Conservation (phyloP, 2,797 vertebrate genomes). For the Fistularia commersonii region DNA sequence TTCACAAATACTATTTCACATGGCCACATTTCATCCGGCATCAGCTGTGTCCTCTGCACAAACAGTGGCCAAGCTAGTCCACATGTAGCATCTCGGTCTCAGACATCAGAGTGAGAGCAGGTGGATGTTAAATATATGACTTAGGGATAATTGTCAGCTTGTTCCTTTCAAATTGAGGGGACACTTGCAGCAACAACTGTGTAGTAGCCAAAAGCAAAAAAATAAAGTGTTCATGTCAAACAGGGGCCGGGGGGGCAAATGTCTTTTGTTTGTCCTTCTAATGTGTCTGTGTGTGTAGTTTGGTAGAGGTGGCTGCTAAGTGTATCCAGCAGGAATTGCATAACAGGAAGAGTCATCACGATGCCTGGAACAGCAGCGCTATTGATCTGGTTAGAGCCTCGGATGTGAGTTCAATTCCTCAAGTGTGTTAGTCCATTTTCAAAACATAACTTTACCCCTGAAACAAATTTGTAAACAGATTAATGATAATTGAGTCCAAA, state of each 20-base stretch:
- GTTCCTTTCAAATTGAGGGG: neutral
- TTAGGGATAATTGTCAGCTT: neutral
- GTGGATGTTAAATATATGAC: too few relatives aligned
- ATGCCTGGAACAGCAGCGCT: constrained; percentile 93
- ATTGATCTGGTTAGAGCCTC: constrained; percentile 91
- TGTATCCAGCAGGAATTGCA: constrained; percentile 86
- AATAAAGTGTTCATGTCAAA: too few relatives aligned
- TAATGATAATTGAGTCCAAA: too few relatives aligned
- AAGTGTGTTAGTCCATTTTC: neutral
- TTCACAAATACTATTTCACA: too few relatives aligned
- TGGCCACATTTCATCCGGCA: neutral
- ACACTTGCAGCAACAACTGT: too few relatives aligned
- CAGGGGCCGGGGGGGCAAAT: neutral
- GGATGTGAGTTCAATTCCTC: constrained; percentile 76
- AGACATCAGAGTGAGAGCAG: too few relatives aligned
- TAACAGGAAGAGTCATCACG: constrained; percentile 81
- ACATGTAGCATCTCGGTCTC: neutral
- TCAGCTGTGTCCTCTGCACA: constrained; percentile 19
- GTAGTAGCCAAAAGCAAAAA: too few relatives aligned
- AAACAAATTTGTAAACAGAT: neutral
- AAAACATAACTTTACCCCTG: too few relatives aligned
- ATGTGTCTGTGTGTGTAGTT: constrained; percentile 65
- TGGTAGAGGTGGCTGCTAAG: constrained; percentile 87
- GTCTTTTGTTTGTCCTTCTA: constrained; percentile 1
- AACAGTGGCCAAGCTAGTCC: constrained; percentile 6